A percentile compares a stretch with the other conserved stretches of the same genome.
Evolutionary conservation across 2,888 invertebrate species (phyloP).

Genomic region (Scaptomyza reducta): DNA sequence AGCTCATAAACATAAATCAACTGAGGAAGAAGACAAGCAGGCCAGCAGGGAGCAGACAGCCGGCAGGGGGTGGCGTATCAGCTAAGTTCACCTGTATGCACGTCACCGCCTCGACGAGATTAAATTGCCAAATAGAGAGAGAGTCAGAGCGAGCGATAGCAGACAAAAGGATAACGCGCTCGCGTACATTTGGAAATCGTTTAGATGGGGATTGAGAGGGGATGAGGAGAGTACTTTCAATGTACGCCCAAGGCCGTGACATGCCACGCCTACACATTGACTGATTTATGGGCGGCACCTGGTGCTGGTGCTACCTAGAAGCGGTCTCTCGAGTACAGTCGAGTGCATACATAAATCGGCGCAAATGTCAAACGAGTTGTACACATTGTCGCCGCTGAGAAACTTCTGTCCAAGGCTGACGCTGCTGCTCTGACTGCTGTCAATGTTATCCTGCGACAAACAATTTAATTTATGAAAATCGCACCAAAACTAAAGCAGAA

Average conservation of each 20-base stretch:
- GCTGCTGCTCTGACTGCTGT: conserved; percentile 27
- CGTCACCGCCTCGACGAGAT: conserved; percentile 24
- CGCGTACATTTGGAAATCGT: conserved; percentile 27
- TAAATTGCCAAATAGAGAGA: conserved; percentile 16
- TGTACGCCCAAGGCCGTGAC: conserved; percentile 41
- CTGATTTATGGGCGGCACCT: conserved; percentile 57
- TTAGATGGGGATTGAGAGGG: background rate
- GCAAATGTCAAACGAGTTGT: conserved; percentile 57
- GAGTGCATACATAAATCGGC: conserved; percentile 56
- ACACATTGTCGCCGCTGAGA: conserved; percentile 41
- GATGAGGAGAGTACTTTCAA: conserved; percentile 14
- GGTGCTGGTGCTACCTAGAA: conserved; percentile 19
- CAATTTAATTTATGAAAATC: conserved; percentile 81
- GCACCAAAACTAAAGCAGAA: conserved; percentile 72
- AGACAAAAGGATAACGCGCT: conserved; percentile 36
- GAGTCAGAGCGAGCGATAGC: background rate
- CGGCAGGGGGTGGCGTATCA: background rate
- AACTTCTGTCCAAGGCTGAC: conserved; percentile 28
- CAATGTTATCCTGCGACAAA: conserved; percentile 70
- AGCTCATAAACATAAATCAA: conserved; percentile 51
- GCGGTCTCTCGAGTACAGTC: conserved; percentile 17
- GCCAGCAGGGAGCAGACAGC: background rate
- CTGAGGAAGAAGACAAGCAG: background rate
- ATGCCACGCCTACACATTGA: conserved; percentile 38
- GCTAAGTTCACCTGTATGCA: conserved; percentile 34